Base-by-base conservation (phyloP, 2,888 invertebrate species). In the Megastigmus dorsalis region DNA sequence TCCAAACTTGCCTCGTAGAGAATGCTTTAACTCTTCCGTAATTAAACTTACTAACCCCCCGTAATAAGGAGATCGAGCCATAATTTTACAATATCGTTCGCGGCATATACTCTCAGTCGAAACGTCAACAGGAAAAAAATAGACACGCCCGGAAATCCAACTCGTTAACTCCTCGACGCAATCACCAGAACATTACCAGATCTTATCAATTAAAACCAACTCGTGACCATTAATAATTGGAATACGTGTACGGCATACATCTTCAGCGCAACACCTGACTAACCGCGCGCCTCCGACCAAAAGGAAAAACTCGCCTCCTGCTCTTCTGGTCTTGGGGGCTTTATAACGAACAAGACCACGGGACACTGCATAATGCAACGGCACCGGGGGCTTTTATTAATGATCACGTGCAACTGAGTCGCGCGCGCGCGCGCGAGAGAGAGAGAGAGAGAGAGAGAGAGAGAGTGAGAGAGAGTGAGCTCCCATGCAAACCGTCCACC, bases 301-400 rank as follows among this genome's bases (percentile, higher is more conserved):
- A 9, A 15, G 20, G 57, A 57, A 30, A 57, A 65, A 20, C 41
- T 23, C n/a, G 10, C 23, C 38, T n/a, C n/a, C n/a, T n/a, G n/a
- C n/a, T n/a, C n/a, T n/a, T n/a, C n/a, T n/a, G n/a, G n/a, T n/a
- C n/a, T n/a, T n/a, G n/a, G n/a, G n/a, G n/a, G n/a, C 41, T 15
- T 15, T 45, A 48, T 65, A 66, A 59, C 72, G 50, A 66, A 72
- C 65, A 63, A 63, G 59, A n/a, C 57, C 52, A 59, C 45, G 28
- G 62, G 62, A 68, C 68, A 68, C 62, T 69, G 68, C 68, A 74
- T 63, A 68, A 69, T 74, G 74, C 68, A 69, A 74, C 74, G 68
- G 13, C 60, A 15, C 26, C 4, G 13, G 26, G 18, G 18, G 63
- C 50, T 74, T 59, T 68, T 74, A 69, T 69, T 74, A 74, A 74